These are phyloP conservation scores for Mastacembelus armatus DNA, from an alignment of 2,797 vertebrate genomes.

Conservation along the genomic window DNA sequence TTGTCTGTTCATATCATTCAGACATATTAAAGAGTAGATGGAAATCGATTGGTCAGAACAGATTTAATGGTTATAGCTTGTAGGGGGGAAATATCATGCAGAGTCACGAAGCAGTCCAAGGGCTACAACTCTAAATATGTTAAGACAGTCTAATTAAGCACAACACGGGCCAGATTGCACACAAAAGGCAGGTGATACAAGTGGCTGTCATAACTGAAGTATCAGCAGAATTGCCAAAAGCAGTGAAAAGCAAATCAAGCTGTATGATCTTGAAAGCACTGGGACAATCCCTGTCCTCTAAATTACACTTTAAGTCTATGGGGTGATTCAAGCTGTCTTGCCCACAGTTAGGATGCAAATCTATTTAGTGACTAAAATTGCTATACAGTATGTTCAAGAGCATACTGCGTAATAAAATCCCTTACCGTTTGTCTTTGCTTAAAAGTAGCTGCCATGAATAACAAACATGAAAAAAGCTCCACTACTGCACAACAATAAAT, in stretches of 20 bases:
- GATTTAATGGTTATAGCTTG: slow-evolving; percentile 39
- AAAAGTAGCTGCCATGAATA: slow-evolving; percentile 3
- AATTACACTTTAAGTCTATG: slow-evolving; percentile 33
- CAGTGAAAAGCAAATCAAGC: slow-evolving; percentile 51
- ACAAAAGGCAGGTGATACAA: slow-evolving; percentile 74
- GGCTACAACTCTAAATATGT: slow-evolving; percentile 43
- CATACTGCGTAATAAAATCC: not conserved
- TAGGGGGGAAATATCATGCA: slow-evolving; percentile 8
- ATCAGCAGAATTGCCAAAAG: slow-evolving; percentile 53
- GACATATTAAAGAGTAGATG: slow-evolving; percentile 53
- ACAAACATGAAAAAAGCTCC: not conserved
- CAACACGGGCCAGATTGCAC: slow-evolving; percentile 58
- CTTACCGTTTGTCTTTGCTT: slow-evolving; percentile 11
- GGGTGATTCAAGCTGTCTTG: slow-evolving; percentile 34
- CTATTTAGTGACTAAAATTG: slow-evolving; percentile 12
- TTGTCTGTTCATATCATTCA: slow-evolving; percentile 31
- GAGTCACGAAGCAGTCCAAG: slow-evolving; percentile 53
- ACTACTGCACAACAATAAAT: slow-evolving; percentile 14
- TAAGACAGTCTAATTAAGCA: slow-evolving; percentile 63
- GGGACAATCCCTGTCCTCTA: slow-evolving; percentile 18
- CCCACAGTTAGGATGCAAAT: slow-evolving; percentile 28
- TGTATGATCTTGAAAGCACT: slow-evolving; percentile 42
- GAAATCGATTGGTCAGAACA: slow-evolving; percentile 55
- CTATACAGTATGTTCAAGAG: slow-evolving; percentile 19
- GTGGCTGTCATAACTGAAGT: slow-evolving; percentile 52